Conservation (phyloP, 2,113 vertebrate species). For the Etheostoma spectabile region DNA sequence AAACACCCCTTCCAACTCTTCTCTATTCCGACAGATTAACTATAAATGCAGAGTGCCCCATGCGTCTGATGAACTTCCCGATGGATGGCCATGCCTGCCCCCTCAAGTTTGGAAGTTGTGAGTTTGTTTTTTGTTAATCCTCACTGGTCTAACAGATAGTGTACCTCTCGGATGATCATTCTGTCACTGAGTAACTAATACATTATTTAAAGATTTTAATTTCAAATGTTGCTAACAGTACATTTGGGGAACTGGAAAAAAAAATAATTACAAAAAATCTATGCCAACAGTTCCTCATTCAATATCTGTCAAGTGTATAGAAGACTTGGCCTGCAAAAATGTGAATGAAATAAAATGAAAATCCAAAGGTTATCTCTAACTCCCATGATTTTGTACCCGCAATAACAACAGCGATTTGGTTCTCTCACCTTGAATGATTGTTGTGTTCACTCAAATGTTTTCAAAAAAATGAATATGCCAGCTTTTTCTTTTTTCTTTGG, state of each 20-base stretch:
- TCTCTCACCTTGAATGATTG: not conserved
- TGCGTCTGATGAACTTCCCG: conserved; percentile 89
- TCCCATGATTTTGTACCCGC: not conserved
- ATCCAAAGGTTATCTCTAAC: not conserved
- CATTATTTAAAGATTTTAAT: conserved; percentile 23
- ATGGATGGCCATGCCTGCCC: conserved; percentile 89
- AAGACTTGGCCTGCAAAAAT: not conserved
- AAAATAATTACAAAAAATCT: not conserved
- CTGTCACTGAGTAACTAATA: conserved; percentile 24
- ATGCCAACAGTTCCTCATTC: not conserved
- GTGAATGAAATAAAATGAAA: not conserved
- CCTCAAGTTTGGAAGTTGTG: conserved; percentile 89
- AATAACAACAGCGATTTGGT: too few species aligned
- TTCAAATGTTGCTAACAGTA: conserved; percentile 28
- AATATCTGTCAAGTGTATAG: not conserved
- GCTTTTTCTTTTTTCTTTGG: not conserved
- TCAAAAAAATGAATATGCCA: too few species aligned
- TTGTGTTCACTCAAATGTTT: too few species aligned
- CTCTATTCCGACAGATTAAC: conserved; percentile 82
- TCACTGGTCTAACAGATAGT: conserved; percentile 56
- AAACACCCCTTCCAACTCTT: conserved; percentile 37
- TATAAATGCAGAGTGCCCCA: conserved; percentile 88
- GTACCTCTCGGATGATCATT: conserved; percentile 52
- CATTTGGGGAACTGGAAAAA: not conserved
- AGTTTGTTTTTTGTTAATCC: conserved; percentile 66